These are phyloP conservation scores for Neofelis nebulosa DNA, from an alignment of 2,113 vertebrate genomes.

Conservation along the genomic window DNA sequence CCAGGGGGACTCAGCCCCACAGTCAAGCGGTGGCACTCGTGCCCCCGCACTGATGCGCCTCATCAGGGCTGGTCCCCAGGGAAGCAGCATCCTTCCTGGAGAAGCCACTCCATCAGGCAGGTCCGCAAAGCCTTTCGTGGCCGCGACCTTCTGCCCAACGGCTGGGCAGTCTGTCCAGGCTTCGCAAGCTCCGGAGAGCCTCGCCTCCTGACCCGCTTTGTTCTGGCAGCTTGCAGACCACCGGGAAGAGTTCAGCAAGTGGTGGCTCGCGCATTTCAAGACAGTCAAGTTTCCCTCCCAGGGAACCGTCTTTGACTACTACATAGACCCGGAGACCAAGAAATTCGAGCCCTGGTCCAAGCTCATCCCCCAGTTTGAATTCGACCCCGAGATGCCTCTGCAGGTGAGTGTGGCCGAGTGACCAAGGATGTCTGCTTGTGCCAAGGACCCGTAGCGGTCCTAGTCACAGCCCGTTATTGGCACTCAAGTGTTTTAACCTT, in stretches of 20 bases:
- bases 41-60: fast-evolving
- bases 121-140: fast-evolving
- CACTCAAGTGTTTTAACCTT: not conserved
- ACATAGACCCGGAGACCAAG: slow-evolving; percentile 93
- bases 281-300: slow-evolving; percentile 97
- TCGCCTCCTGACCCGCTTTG: not conserved
- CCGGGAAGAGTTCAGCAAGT: slow-evolving; percentile 97
- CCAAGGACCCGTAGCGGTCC: not conserved
- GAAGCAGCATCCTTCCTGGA: not conserved
- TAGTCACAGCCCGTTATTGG: fast-evolving
- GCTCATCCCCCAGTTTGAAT: slow-evolving; percentile 92
- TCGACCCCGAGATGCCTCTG: slow-evolving; percentile 92
- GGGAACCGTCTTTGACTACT: slow-evolving; percentile 97
- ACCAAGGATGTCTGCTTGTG: fast-evolving
- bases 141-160: too few species aligned
- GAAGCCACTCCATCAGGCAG: not conserved
- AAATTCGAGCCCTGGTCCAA: slow-evolving; percentile 97
- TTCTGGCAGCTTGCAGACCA: slow-evolving; percentile 91
- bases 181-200: not conserved
- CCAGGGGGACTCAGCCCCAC: fast-evolving
- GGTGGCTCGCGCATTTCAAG: slow-evolving; percentile 97
- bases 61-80: fast-evolving
- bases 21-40: fast-evolving
- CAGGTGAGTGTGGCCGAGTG: slow-evolving; percentile 86
- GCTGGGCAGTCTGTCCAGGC: not conserved